phyloP scores from a whole-genome alignment of 2,888 invertebrate genomes.

The Neoascia interrupta region DNA sequence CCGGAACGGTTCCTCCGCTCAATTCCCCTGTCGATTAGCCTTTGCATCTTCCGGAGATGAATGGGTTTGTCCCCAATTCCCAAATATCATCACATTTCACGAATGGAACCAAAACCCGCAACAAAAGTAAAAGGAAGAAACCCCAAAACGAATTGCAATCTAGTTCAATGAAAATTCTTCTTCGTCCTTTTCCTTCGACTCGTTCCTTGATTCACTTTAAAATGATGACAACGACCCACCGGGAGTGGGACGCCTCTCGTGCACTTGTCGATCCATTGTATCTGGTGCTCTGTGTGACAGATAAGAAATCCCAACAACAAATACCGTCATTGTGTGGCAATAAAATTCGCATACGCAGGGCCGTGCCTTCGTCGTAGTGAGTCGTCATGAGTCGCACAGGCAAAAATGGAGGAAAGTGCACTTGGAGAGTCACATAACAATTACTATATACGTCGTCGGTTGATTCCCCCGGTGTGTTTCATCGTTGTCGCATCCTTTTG shows the following conservation, averaged over 20 bases:
- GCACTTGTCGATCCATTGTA: slow-evolving; percentile 38
- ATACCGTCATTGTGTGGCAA: slow-evolving; percentile 33
- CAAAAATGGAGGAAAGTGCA: slow-evolving; percentile 11
- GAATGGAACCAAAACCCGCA: slow-evolving; percentile 22
- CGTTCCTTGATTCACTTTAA: no score
- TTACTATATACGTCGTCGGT: slow-evolving; percentile 24
- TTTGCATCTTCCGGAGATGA: slow-evolving; percentile 26
- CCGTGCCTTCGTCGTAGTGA: background rate
- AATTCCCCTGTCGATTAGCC: slow-evolving; percentile 15
- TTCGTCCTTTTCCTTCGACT: no score
- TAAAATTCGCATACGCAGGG: slow-evolving; percentile 25
- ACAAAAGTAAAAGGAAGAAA: no score
- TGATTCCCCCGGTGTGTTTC: background rate
- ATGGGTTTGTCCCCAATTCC: slow-evolving; percentile 38
- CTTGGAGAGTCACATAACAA: slow-evolving; percentile 36
- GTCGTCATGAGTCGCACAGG: background rate
- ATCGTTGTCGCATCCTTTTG: background rate
- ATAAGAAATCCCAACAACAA: slow-evolving; percentile 25
- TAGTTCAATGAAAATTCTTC: no score
- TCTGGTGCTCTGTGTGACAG: slow-evolving; percentile 33
- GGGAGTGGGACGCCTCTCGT: no score
- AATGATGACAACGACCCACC: no score
- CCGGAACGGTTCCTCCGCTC: no score
- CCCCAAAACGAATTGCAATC: no score
- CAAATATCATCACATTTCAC: slow-evolving; percentile 53